phyloP scores from a whole-genome alignment of 2,113 vertebrate species.

The Pachycephala philippinensis region DNA sequence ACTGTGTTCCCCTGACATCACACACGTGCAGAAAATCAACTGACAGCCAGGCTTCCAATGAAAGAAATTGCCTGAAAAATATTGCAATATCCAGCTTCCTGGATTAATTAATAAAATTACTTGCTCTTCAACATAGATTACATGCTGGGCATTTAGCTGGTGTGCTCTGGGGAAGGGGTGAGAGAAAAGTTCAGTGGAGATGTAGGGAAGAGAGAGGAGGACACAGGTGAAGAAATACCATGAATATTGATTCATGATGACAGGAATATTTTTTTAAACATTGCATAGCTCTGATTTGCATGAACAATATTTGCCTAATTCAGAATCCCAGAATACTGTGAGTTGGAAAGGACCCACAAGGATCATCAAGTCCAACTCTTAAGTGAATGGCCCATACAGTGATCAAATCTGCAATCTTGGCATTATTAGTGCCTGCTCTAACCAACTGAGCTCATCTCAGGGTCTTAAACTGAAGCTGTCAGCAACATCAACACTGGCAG shows the following conservation, averaged over 20 bases:
- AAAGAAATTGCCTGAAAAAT: conserved; percentile 4
- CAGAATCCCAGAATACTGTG: background rate
- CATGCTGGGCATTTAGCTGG: background rate
- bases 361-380: background rate
- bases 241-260: background rate
- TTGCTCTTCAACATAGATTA: conserved; percentile 43
- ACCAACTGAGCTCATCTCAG: background rate
- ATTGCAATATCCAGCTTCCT: background rate
- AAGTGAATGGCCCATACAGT: background rate
- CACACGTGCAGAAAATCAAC: background rate
- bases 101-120: conserved; percentile 45
- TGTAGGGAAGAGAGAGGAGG: background rate
- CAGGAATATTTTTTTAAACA: background rate
- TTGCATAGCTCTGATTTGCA: background rate
- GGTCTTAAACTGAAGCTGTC: background rate
- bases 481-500: background rate
- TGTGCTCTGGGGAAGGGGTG: background rate
- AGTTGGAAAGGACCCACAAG: background rate
- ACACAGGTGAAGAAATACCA: background rate
- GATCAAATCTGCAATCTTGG: background rate
- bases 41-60: background rate
- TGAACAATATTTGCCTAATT: background rate
- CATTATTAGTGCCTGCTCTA: background rate
- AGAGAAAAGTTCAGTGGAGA: background rate
- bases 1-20: background rate